Evolutionary conservation across 2,888 invertebrate species (phyloP).

Genomic region (Pammene aurita): DNA sequence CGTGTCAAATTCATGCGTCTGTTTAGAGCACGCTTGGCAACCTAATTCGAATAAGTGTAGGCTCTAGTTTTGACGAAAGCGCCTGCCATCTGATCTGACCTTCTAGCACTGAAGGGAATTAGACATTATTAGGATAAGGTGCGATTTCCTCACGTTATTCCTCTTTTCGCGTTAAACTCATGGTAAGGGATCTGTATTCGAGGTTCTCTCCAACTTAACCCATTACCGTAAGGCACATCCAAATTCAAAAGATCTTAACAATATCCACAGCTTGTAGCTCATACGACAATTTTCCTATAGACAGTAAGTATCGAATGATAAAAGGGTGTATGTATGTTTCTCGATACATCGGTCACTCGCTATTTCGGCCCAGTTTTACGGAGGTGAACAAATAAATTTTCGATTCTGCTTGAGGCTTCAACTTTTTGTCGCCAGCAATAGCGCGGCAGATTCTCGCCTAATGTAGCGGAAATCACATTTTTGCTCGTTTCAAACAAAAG

Average conservation of each 20-base stretch:
- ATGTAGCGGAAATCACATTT: conserved; percentile 52
- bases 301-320: background rate
- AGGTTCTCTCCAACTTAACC: conserved; percentile 16
- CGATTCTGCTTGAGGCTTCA: conserved; percentile 31
- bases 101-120: too few species aligned
- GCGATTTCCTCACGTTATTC: too few species aligned
- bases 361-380: background rate
- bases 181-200: background rate
- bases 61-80: too few species aligned
- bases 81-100: too few species aligned
- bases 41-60: too few species aligned
- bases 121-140: too few species aligned
- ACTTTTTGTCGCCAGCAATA: conserved; percentile 49
- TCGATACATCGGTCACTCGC: background rate
- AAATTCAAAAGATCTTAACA: background rate
- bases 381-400: conserved; percentile 37
- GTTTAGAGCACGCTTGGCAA: too few species aligned
- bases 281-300: background rate
- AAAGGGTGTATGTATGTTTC: background rate
- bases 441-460: conserved; percentile 44
- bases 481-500: conserved; percentile 45
- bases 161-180: too few species aligned
- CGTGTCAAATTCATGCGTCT: too few species aligned
- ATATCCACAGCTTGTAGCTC: background rate
- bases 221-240: conserved; percentile 7